Base-by-base conservation (phyloP, 2,797 vertebrate genomes). In the Euthynnus affinis region DNA sequence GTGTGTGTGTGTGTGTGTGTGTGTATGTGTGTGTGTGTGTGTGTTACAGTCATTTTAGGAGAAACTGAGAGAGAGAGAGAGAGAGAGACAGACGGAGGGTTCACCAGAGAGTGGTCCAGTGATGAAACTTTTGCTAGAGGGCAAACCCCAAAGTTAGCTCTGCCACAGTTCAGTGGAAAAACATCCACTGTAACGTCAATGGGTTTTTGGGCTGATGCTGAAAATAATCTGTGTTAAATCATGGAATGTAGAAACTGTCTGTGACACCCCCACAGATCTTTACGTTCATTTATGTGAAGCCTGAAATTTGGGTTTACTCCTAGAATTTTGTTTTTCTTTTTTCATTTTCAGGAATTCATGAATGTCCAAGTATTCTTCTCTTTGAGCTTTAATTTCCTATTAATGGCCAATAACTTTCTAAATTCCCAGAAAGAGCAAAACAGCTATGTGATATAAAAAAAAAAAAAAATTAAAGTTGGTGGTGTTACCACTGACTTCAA, bases 91-190 rank as follows among this genome's bases (percentile, higher is more conserved):
- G 29, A 87, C 69, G 76, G 74, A 84, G 73, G 60, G 9, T 64
- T 81, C 51, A 82, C 58, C 80, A 74, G 79, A 5, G 56, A 74
- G 53, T 2, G 60, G 9, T 5, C 61, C 37, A 71, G 40, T 23
- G 64, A 82, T 76, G 72, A 87, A 12, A 25, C 64, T 69, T 65
- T 56, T 74, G 82, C 82, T 59, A 25, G 40, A 64, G 80, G 85
- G 76, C 40, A 5, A 52, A 65, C 59, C 44, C 51, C 57, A 59
- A 84, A 76, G 22, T 74, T 77, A 76, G 79, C 68, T 68, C 57
- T 48, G 42, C 65, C 29, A 23, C 32, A 9, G 51, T 60, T 63
- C 42, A 74, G 17, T 23, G 40, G 37, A 55, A 72, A 71, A 42
- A 75, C 40, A 51, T 23, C 37, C 32, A 23, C 56, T 65, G 55